A percentile compares a stretch with the other conserved stretches of the same genome.
These are phyloP conservation scores for Artibeus lituratus DNA, from an alignment of 2,797 vertebrate species.

Conservation along the genomic window DNA sequence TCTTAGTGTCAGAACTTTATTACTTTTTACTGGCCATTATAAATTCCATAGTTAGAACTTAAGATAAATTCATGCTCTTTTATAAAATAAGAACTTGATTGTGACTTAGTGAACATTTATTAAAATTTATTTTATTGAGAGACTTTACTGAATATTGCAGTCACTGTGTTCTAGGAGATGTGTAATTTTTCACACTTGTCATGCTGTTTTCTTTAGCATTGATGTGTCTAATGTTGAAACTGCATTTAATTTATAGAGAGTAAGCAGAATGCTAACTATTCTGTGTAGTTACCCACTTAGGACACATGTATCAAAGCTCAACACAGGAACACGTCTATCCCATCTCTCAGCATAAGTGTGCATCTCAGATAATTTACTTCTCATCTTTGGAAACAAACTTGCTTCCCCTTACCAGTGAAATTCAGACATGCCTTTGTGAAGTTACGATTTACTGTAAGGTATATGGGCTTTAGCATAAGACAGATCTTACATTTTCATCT, in stretches of 20 bases:
- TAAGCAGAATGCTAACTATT: not conserved
- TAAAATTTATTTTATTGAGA: not conserved
- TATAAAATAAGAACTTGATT: slow-evolving; percentile 2
- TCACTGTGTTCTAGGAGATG: not conserved
- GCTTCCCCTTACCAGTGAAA: not conserved
- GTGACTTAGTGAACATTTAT: not conserved
- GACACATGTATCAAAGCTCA: not conserved
- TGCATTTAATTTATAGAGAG: not conserved
- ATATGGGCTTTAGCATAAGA: not conserved
- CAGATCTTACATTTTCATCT: not conserved
- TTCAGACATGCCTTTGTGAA: not conserved
- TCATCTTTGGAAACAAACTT: not conserved
- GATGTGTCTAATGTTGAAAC: not conserved
- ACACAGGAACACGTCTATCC: not conserved
- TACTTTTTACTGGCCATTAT: not conserved
- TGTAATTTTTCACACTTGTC: not conserved
- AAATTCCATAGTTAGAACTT: not conserved
- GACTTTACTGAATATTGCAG: not conserved
- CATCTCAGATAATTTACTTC: not conserved
- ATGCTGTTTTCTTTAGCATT: not conserved
- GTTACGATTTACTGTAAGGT: not conserved
- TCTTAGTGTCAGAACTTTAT: not conserved
- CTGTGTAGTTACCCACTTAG: not conserved
- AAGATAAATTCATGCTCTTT: not conserved
- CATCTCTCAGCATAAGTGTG: not conserved